Base-by-base conservation (phyloP, 2,888 invertebrate genomes). In the Acrobeloides nanus region DNA sequence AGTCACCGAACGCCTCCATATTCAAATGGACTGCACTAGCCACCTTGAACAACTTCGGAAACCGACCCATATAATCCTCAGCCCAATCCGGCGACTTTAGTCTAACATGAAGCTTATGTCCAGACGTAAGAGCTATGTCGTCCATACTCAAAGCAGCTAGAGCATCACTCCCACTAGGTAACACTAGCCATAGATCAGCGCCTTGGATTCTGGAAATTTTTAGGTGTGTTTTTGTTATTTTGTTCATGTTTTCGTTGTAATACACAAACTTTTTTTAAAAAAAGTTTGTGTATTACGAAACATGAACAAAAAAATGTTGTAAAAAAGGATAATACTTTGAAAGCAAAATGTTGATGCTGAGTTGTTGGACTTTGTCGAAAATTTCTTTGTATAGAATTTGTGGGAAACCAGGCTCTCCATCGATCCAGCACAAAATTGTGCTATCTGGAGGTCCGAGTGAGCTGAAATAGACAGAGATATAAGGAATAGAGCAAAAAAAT, bases 371-470 rank as follows among this genome's bases (percentile, higher is more conserved):
- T 42, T 72, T 70, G 15, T 52, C 50, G 21, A 67, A 58, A 10
- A 74, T 54, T 3, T 41, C 45, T 15, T 57, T 56, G 26, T 64
- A 62, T 23, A 59, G 20, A 2, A 51, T 44, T 12, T 46, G 46
- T 1, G 71, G 68, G 41, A 74, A 73, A 12, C 39, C 10, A 21
- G 31, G 37, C 3, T 39, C 17, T 15, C 56, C 61, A 4, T 42
- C 57, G 7, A 73, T 39, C 79, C 74, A 68, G 7, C 93, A 83
- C 38, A 93, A 82, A 57, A 95, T 84, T 17, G 92, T 92, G 1
- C 87, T 86, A 78, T 97, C 93, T 0, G 89, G 88, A 4, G 95
- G 95, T 0, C 95, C 95, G 57, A 89, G 81, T 33, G 68, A 59
- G 26, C 66, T 66, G 29, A 72, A 60, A 53, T 15, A 2, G 68